Percentiles rank a stretch among this genome's conserved stretches.
These are phyloP conservation scores for Tachina grossa DNA, from an alignment of 2,888 invertebrate genomes.

Conservation along the genomic window DNA sequence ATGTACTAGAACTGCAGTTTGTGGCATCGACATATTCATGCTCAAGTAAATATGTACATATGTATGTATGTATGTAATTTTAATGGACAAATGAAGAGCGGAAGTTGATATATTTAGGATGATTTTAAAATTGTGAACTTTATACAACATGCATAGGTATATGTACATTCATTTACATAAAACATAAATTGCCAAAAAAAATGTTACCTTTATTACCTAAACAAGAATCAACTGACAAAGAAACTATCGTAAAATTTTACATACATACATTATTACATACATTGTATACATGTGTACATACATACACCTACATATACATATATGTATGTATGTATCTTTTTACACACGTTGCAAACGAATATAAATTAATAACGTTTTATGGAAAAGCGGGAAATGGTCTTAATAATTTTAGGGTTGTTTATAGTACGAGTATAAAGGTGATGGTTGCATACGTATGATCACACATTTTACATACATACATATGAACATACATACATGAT, in stretches of 20 bases:
- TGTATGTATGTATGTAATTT: not conserved
- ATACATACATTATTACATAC: not conserved
- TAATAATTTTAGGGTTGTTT: not conserved
- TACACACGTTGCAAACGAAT: not conserved
- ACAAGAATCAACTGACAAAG: not conserved
- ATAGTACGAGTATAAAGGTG: not conserved
- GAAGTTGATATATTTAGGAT: not conserved
- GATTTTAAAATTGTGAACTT: conserved; percentile 21
- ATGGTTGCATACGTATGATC: not conserved
- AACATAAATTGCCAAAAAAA: not conserved
- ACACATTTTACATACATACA: not conserved
- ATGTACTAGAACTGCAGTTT: too few relatives aligned
- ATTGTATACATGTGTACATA: not conserved
- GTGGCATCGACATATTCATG: too few relatives aligned
- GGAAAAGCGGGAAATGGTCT: conserved; percentile 17
- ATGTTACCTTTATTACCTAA: conserved; percentile 2
- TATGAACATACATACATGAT: not conserved
- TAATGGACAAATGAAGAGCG: conserved; percentile 4
- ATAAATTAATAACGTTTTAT: not conserved
- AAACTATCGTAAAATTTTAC: not conserved
- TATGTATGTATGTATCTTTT: too few relatives aligned
- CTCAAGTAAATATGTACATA: too few relatives aligned
- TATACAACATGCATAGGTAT: not conserved
- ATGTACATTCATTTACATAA: not conserved
- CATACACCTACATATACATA: not conserved